Conservation (phyloP, 1,140 invertebrate genomes). For the Eueides isabella region DNA sequence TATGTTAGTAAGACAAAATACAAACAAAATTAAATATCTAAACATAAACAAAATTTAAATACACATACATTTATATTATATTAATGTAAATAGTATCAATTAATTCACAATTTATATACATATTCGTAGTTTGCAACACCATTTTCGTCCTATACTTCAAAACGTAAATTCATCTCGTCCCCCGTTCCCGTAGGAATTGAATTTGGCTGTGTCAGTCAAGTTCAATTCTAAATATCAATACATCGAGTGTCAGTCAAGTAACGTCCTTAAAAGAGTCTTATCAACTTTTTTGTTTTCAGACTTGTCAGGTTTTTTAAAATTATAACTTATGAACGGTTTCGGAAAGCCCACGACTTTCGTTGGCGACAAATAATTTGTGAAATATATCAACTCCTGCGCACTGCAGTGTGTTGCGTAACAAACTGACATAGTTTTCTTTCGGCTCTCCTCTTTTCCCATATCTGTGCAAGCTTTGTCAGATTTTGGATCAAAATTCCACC, state of each 20-base stretch:
- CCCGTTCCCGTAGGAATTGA: too few species aligned
- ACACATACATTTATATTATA: too few species aligned
- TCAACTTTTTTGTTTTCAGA: slow-evolving; percentile 17
- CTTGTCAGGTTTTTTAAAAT: neutral
- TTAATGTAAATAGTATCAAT: too few species aligned
- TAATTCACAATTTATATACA: too few species aligned
- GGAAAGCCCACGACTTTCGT: slow-evolving; percentile 55
- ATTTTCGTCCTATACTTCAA: too few species aligned
- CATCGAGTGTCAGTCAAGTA: slow-evolving; percentile 9
- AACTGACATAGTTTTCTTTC: slow-evolving; percentile 64
- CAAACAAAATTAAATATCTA: too few species aligned
- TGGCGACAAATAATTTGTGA: slow-evolving; percentile 57
- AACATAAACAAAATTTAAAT: too few species aligned
- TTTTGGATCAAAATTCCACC: slow-evolving; percentile 50
- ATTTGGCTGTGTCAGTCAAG: too few species aligned
- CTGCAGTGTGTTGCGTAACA: slow-evolving; percentile 87
- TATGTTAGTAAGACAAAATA: too few species aligned
- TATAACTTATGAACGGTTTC: neutral
- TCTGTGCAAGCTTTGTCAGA: slow-evolving; percentile 46
- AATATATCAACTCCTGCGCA: slow-evolving; percentile 59
- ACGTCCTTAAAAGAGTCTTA: neutral
- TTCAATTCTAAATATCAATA: too few species aligned
- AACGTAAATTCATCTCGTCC: too few species aligned
- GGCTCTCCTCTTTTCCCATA: slow-evolving; percentile 51
- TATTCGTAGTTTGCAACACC: too few species aligned